A percentile compares a stretch with the other conserved stretches of the same genome.
Conservation (phyloP, 2,797 vertebrate genomes). For the Phataginus tetradactyla region DNA sequence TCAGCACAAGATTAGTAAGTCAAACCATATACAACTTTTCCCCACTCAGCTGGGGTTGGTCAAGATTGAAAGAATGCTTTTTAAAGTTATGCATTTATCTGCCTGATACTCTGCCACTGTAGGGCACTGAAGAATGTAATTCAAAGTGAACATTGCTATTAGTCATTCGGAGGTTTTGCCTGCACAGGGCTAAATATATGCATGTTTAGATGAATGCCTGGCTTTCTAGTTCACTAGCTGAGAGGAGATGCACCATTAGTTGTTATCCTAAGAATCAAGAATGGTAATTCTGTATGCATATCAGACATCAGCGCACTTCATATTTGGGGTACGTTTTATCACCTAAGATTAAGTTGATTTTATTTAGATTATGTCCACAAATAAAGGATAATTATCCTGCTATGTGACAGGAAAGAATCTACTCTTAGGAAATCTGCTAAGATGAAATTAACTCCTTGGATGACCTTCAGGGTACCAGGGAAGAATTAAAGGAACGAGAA, state of each 20-base stretch:
- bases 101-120: not conserved
- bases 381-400: conserved; percentile 62
- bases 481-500: not conserved
- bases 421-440: conserved; percentile 15
- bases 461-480: not conserved
- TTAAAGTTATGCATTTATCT: not conserved
- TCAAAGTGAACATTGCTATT: conserved; percentile 29
- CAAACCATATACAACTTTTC: not conserved
- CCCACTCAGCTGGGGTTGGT: not conserved
- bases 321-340: conserved; percentile 55
- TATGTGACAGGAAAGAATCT: conserved; percentile 55
- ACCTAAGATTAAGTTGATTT: conserved; percentile 71
- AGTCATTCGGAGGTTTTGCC: conserved; percentile 25
- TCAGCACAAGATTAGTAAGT: conserved; percentile 9
- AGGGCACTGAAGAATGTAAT: conserved; percentile 8
- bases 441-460: not conserved
- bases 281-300: not conserved
- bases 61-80: conserved; percentile 29
- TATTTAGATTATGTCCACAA: conserved; percentile 61
- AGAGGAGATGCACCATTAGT: conserved; percentile 35
- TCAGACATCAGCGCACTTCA: conserved; percentile 16
- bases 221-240: conserved; percentile 16
- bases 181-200: conserved; percentile 53
- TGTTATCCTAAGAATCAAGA: conserved; percentile 38
- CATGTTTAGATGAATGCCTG: conserved; percentile 51